Evolutionary conservation across 2,888 invertebrate species (phyloP).

Genomic region (Zonitis immaculata): DNA sequence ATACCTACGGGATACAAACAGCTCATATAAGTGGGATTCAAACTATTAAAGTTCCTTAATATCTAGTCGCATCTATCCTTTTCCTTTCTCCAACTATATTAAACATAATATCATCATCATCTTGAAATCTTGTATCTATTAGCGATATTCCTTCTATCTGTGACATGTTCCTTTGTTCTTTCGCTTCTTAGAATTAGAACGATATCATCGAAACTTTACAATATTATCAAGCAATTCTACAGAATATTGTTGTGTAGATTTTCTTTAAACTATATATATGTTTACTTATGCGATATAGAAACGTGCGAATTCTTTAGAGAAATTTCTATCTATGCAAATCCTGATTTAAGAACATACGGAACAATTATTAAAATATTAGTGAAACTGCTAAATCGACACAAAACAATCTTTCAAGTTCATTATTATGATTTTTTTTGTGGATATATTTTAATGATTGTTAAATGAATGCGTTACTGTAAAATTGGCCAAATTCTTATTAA

Average conservation of each 20-base stretch:
- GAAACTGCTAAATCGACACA: no score
- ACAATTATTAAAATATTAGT: no score
- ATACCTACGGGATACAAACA: slow-evolving; percentile 25
- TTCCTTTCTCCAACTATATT: not conserved
- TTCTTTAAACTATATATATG: not conserved
- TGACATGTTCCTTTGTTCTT: slow-evolving; percentile 6
- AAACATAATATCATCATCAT: not conserved
- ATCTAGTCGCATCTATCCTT: slow-evolving; percentile 14
- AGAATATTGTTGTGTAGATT: slow-evolving; percentile 11
- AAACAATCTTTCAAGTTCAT: no score
- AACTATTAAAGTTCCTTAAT: slow-evolving; percentile 19
- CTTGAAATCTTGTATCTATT: not conserved
- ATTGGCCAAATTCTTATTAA: no score
- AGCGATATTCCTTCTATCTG: slow-evolving; percentile 11
- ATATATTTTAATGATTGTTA: no score
- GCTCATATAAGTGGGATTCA: slow-evolving; percentile 25
- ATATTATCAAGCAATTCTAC: slow-evolving; percentile 27
- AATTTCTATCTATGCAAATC: not conserved
- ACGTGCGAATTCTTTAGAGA: not conserved
- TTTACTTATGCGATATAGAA: no score
- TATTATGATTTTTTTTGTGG: no score
- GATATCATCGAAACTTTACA: slow-evolving; percentile 27
- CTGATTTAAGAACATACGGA: not conserved
- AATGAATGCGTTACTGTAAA: no score
- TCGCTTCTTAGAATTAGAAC: slow-evolving; percentile 23